phyloP scores from a whole-genome alignment of 2,888 invertebrate species.

The Holacanthella duospinosa region DNA sequence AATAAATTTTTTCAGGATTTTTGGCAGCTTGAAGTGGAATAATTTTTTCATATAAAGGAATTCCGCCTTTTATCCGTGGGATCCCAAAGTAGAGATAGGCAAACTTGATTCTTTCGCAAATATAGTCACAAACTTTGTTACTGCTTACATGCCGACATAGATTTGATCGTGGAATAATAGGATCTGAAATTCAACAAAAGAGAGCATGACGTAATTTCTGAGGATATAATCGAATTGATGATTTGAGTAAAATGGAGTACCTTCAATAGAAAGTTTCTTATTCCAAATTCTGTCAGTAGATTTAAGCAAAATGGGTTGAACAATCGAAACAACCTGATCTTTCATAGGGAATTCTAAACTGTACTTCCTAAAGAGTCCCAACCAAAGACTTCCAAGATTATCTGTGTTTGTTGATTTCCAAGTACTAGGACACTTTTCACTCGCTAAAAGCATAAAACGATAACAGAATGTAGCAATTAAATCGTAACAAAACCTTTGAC shows the following conservation, averaged over 20 bases:
- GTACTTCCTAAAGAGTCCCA: conserved; percentile 41
- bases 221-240: no score
- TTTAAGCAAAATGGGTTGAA: conserved; percentile 27
- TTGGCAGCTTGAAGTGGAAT: background rate
- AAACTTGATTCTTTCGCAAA: conserved; percentile 43
- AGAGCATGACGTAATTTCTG: conserved; percentile 13
- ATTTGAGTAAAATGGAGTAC: conserved; percentile 31
- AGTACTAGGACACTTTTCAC: no score
- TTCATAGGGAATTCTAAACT: conserved; percentile 36
- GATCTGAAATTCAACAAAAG: conserved; percentile 42
- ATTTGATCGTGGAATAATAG: conserved; percentile 44
- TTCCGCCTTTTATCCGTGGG: conserved; percentile 39
- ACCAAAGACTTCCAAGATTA: conserved; percentile 41
- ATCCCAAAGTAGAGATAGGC: conserved; percentile 46
- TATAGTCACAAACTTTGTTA: conserved; percentile 44
- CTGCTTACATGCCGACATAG: conserved; percentile 44
- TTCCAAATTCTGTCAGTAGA: conserved; percentile 41
- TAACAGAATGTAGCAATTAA: no score
- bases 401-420: no score
- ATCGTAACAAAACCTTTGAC: no score
- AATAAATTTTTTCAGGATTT: no score
- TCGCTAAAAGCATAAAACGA: no score
- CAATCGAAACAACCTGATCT: conserved; percentile 37
- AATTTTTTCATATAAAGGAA: background rate
- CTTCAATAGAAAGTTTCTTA: conserved; percentile 41